Conservation (phyloP, 2,113 vertebrate species). For the Tamias sibiricus region DNA sequence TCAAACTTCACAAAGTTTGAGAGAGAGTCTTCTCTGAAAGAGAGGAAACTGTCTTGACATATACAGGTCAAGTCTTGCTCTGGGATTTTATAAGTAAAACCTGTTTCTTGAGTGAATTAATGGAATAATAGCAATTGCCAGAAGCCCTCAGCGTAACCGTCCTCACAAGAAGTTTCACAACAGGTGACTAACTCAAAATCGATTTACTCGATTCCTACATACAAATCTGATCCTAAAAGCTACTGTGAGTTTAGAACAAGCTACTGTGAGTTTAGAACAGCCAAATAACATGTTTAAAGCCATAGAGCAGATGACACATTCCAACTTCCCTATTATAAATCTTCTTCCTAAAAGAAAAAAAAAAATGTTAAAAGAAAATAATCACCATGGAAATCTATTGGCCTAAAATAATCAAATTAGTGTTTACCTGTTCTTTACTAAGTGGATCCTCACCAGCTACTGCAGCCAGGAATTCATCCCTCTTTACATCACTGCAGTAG, state of each 20-base stretch:
- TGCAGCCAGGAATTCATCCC: background rate
- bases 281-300: background rate
- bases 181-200: background rate
- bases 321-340: background rate
- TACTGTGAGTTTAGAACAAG: background rate
- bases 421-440: background rate
- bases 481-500: background rate
- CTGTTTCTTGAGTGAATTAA: slow-evolving; percentile 31
- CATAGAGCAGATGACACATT: background rate
- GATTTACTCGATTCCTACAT: background rate
- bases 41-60: slow-evolving; percentile 5
- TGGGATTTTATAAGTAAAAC: slow-evolving; percentile 45
- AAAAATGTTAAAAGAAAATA: slow-evolving; percentile 46
- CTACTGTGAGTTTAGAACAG: background rate
- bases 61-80: background rate
- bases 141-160: background rate
- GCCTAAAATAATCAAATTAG: background rate
- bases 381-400: background rate
- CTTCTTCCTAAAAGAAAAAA: slow-evolving; percentile 22
- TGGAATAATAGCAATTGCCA: slow-evolving; percentile 26
- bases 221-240: background rate
- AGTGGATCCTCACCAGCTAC: background rate
- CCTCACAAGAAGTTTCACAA: background rate
- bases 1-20: slow-evolving; percentile 11
- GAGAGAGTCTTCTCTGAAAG: background rate